A percentile compares a stretch with the other conserved stretches of the same genome.
Evolutionary conservation across 2,888 invertebrate genomes (phyloP).

Genomic region (Strigamia crassipes): DNA sequence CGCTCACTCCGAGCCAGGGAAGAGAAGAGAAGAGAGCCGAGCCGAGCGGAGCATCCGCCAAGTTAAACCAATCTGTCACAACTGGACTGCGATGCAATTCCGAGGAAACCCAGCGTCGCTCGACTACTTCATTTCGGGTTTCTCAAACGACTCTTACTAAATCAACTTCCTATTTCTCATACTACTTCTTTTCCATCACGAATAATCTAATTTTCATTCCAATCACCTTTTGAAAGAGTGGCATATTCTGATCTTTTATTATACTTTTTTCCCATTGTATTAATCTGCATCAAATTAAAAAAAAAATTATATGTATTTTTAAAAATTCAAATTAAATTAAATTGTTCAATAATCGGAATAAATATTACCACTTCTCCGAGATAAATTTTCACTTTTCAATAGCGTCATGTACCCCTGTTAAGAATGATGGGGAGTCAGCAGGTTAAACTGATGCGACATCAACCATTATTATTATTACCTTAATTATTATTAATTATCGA

Average conservation of each 20-base stretch:
- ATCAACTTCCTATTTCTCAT: neutral
- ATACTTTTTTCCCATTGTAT: neutral
- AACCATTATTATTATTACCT: neutral
- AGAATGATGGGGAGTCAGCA: neutral
- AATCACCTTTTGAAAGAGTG: neutral
- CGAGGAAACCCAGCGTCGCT: neutral
- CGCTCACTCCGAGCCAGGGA: conserved; percentile 20
- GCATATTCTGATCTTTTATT: neutral
- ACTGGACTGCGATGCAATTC: conserved; percentile 6
- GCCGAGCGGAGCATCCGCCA: neutral
- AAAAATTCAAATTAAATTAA: neutral
- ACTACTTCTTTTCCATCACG: neutral
- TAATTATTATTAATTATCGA: neutral
- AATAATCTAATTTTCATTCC: neutral
- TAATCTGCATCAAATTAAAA: neutral
- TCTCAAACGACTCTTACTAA: neutral
- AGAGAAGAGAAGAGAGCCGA: neutral
- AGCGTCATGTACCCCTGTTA: neutral
- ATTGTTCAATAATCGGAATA: neutral
- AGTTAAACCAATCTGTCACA: conserved; percentile 15
- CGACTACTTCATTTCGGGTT: neutral
- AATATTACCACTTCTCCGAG: neutral
- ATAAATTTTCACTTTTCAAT: neutral
- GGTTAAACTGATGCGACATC: neutral
- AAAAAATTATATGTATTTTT: neutral